These are phyloP conservation scores for Homarus gammarus DNA, from an alignment of 2,888 invertebrate species.

Conservation along the genomic window DNA sequence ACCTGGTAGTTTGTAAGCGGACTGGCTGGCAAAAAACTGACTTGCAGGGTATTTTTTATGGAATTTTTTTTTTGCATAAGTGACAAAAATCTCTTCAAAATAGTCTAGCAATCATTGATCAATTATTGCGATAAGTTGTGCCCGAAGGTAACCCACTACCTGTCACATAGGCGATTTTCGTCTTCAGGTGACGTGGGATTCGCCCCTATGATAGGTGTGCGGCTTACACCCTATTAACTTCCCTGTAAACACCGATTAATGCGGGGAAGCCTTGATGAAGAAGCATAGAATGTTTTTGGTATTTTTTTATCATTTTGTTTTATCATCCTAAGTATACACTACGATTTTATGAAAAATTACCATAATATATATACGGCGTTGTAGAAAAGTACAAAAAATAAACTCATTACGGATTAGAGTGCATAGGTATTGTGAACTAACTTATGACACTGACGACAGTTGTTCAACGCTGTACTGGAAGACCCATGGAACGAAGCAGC, in stretches of 20 bases:
- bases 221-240: conserved; percentile 59
- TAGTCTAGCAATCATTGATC: conserved; percentile 69
- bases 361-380: conserved; percentile 74
- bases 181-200: conserved; percentile 13
- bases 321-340: conserved; percentile 75
- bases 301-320: conserved; percentile 66
- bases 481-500: conserved; percentile 74
- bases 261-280: conserved; percentile 72
- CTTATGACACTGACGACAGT: conserved; percentile 74
- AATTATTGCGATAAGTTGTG: conserved; percentile 73
- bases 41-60: conserved; percentile 52
- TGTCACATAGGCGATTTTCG: conserved; percentile 38
- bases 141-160: conserved; percentile 57
- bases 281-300: conserved; percentile 73
- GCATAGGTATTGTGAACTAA: conserved; percentile 75
- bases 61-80: conserved; percentile 51
- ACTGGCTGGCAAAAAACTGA: conserved; percentile 62
- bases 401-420: conserved; percentile 75
- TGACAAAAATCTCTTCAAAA: conserved; percentile 67
- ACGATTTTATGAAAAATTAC: conserved; percentile 75
- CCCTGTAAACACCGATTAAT: conserved; percentile 65
- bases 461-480: conserved; percentile 75
- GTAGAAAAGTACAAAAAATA: conserved; percentile 75
- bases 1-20: conserved; percentile 12
- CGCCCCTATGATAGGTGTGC: conserved; percentile 47